A percentile compares a stretch with the other conserved stretches of the same genome.
phyloP scores from a whole-genome alignment of 2,113 vertebrate genomes.

The Trogon melanurus region DNA sequence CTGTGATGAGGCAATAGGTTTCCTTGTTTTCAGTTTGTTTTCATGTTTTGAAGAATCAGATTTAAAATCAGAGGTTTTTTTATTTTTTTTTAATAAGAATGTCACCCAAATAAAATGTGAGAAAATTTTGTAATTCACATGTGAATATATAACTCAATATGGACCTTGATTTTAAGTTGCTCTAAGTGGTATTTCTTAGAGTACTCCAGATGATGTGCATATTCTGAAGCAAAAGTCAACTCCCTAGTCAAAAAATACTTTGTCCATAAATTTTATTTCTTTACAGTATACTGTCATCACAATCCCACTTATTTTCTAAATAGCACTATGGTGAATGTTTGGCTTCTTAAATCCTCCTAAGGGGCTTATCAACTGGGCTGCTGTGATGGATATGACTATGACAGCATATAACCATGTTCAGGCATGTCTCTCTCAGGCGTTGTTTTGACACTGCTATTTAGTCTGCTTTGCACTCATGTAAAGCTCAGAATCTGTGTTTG shows the following conservation, averaged over 20 bases:
- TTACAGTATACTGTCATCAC: background rate
- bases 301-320: background rate
- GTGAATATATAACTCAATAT: background rate
- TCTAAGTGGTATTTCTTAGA: background rate
- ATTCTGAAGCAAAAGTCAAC: background rate
- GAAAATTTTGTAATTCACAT: background rate
- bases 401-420: background rate
- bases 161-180: background rate
- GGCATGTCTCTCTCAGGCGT: background rate
- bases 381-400: background rate
- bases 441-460: background rate
- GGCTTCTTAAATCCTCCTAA: background rate
- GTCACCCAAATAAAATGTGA: background rate
- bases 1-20: background rate
- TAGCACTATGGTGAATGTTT: background rate
- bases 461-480: background rate
- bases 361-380: background rate
- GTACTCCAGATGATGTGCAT: background rate
- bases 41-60: background rate
- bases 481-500: background rate
- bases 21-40: background rate
- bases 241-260: background rate
- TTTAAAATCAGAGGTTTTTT: background rate
- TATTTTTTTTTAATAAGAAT: background rate
- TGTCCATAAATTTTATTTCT: background rate